Evolutionary conservation across 2,797 vertebrate genomes (phyloP).

Genomic region (Malurus splendens): DNA sequence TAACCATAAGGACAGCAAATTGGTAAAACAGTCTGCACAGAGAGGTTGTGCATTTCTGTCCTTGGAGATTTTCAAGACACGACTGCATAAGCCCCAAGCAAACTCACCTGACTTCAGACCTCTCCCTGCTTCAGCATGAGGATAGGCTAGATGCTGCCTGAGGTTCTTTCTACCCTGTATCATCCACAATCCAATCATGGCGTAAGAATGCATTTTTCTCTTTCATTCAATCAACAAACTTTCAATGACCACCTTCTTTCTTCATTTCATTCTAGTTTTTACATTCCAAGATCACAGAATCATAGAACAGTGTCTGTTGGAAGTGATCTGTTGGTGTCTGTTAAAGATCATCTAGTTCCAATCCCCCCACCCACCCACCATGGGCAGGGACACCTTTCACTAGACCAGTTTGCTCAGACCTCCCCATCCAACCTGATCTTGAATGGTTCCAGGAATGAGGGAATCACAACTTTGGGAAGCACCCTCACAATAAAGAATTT

Average conservation of each 20-base stretch:
- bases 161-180: not conserved
- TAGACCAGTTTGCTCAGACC: not conserved
- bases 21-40: not conserved
- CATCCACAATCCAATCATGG: not conserved
- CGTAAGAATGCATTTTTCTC: not conserved
- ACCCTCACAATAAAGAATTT: not conserved
- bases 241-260: not conserved
- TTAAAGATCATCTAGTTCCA: not conserved
- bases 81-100: not conserved
- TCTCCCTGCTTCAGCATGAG: not conserved
- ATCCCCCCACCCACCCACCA: too few species aligned
- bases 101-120: not conserved
- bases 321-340: not conserved
- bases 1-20: not conserved
- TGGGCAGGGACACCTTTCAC: not conserved
- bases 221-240: not conserved
- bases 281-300: not conserved
- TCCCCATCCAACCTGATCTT: not conserved
- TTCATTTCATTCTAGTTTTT: not conserved
- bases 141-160: not conserved
- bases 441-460: not conserved
- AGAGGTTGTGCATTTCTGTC: not conserved
- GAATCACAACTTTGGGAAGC: not conserved
- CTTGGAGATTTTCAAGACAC: not conserved
- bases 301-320: not conserved